Evolutionary conservation across 2,888 invertebrate genomes (phyloP).

Genomic region (Deilephila porcellus): DNA sequence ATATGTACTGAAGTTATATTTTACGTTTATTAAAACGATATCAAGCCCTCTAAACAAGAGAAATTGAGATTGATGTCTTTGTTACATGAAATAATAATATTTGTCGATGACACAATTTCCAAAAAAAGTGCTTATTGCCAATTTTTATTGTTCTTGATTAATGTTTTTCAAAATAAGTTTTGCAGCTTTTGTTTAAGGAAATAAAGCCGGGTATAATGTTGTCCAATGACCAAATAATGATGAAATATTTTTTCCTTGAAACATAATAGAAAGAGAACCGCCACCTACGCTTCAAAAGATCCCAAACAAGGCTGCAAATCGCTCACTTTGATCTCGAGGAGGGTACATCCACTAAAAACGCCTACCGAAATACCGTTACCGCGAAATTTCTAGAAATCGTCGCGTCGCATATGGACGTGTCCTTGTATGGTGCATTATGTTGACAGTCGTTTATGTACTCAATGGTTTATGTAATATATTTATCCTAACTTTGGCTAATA

Average conservation of each 20-base stretch:
- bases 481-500: not conserved
- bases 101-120: too few relatives aligned
- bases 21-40: too few relatives aligned
- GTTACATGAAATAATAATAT: too few relatives aligned
- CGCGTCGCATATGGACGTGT: conserved; percentile 5
- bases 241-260: not conserved
- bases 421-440: conserved; percentile 21
- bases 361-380: not conserved
- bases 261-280: not conserved
- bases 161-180: too few relatives aligned
- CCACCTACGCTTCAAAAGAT: not conserved
- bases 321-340: not conserved
- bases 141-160: too few relatives aligned
- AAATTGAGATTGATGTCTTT: too few relatives aligned
- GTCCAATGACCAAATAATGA: not conserved
- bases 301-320: not conserved
- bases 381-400: conserved; percentile 14
- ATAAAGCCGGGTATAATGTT: too few relatives aligned
- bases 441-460: conserved; percentile 17
- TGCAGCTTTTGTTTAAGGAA: too few relatives aligned
- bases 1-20: too few relatives aligned
- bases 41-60: too few relatives aligned
- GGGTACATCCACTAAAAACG: not conserved
- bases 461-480: conserved; percentile 14
- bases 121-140: too few relatives aligned